Percentiles rank a stretch among this genome's conserved stretches.
These are phyloP conservation scores for Sycophaga agraensis DNA, from an alignment of 1,140 invertebrate species.

Conservation along the genomic window DNA sequence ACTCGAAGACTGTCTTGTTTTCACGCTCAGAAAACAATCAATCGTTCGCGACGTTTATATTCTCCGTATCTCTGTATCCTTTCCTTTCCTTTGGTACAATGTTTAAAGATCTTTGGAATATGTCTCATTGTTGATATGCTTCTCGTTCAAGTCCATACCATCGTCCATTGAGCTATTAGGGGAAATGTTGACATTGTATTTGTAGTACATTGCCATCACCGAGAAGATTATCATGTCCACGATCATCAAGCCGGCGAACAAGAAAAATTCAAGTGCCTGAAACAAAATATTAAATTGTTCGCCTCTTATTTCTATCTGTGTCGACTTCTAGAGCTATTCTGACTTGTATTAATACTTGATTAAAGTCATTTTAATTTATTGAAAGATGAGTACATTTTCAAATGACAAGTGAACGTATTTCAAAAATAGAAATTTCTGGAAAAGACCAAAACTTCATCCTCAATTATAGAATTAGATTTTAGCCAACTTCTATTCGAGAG, in stretches of 20 bases:
- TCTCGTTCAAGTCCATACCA: background rate
- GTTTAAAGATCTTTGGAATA: background rate
- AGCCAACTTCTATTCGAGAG: too few species aligned
- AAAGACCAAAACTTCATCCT: too few species aligned
- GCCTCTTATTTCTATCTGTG: too few species aligned
- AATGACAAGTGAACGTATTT: too few species aligned
- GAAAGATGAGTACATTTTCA: too few species aligned
- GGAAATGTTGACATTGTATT: constrained; percentile 61
- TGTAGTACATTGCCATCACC: constrained; percentile 72
- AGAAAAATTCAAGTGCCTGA: constrained; percentile 82
- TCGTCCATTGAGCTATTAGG: too few species aligned
- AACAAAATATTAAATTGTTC: constrained; percentile 43
- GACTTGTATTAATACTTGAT: too few species aligned
- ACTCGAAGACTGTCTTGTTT: background rate
- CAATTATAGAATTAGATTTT: too few species aligned
- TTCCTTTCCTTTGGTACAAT: background rate
- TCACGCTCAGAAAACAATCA: background rate
- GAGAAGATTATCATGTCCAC: constrained; percentile 80
- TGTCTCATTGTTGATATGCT: background rate
- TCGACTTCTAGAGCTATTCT: too few species aligned
- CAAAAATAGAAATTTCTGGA: too few species aligned
- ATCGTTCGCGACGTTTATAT: background rate
- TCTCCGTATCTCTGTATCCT: background rate
- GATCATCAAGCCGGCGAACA: constrained; percentile 85
- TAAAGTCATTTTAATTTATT: too few species aligned